Percentiles rank a stretch among this genome's conserved stretches.
These are phyloP conservation scores for Antheraea assamensis DNA, from an alignment of 2,888 invertebrate species.

Conservation along the genomic window DNA sequence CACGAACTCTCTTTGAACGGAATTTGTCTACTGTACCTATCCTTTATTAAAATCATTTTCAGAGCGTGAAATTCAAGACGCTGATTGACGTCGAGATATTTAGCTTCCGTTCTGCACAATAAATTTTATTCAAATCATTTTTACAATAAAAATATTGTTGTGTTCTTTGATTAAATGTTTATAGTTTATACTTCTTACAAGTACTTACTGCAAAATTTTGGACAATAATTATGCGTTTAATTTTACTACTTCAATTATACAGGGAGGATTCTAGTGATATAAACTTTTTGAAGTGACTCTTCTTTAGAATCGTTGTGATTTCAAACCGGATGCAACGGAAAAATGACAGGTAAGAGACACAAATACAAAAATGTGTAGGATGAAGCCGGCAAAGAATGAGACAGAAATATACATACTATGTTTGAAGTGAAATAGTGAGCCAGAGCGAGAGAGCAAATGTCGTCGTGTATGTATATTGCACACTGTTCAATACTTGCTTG, in stretches of 20 bases:
- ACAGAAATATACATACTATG: too few relatives aligned
- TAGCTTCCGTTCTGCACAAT: constrained; percentile 10
- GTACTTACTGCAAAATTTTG: neutral
- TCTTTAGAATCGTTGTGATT: too few relatives aligned
- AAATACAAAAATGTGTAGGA: too few relatives aligned
- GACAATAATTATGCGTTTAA: too few relatives aligned
- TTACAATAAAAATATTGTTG: neutral
- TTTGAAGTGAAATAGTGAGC: too few relatives aligned
- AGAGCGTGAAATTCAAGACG: constrained; percentile 22
- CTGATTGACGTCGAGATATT: neutral
- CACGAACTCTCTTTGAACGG: constrained; percentile 27
- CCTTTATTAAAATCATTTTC: constrained; percentile 37
- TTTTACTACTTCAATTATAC: neutral
- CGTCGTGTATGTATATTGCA: too few relatives aligned
- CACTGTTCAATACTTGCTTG: too few relatives aligned
- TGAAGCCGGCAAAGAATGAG: too few relatives aligned
- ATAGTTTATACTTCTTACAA: neutral
- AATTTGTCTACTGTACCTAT: constrained; percentile 35
- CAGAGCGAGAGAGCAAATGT: too few relatives aligned
- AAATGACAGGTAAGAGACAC: too few relatives aligned
- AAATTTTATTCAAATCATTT: constrained; percentile 1
- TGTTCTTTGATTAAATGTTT: constrained; percentile 5
- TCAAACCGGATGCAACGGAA: too few relatives aligned
- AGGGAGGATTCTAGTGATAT: neutral
- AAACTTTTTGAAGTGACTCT: too few relatives aligned